Percentiles rank a stretch among this genome's conserved stretches.
phyloP scores from a whole-genome alignment of 2,797 vertebrate genomes.

The Sorex maritimensis region DNA sequence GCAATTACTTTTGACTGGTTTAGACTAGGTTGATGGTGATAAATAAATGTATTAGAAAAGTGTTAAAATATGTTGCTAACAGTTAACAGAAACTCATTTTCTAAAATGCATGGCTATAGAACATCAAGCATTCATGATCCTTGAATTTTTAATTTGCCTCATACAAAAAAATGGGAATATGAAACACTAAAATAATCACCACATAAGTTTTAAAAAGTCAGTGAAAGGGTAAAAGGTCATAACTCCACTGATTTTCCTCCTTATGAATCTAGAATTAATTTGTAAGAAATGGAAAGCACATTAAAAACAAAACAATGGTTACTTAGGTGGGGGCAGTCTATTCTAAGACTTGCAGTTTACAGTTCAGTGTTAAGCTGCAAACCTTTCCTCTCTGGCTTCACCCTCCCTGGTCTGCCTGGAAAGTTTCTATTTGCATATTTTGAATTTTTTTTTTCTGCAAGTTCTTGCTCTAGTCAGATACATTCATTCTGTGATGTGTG shows the following conservation, averaged over 20 bases:
- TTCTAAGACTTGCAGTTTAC: background rate
- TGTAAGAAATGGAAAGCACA: background rate
- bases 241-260: constrained; percentile 21
- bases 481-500: background rate
- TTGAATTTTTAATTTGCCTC: constrained; percentile 48
- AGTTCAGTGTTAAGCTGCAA: too few relatives aligned
- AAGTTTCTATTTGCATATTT: background rate
- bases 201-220: constrained; percentile 39
- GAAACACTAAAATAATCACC: background rate
- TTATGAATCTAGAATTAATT: constrained; percentile 14
- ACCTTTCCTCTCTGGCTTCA: background rate
- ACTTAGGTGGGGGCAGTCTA: background rate
- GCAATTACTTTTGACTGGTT: background rate
- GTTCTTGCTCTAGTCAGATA: background rate
- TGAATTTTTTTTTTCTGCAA: background rate
- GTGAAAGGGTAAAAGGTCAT: constrained; percentile 23
- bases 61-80: background rate
- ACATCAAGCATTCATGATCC: background rate
- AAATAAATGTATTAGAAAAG: background rate
- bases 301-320: background rate
- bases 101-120: background rate
- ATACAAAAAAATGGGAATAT: background rate
- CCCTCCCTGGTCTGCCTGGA: background rate
- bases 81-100: background rate
- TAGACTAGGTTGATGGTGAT: background rate